phyloP scores from a whole-genome alignment of 2,797 vertebrate species.

The Cetoscarus ocellatus region DNA sequence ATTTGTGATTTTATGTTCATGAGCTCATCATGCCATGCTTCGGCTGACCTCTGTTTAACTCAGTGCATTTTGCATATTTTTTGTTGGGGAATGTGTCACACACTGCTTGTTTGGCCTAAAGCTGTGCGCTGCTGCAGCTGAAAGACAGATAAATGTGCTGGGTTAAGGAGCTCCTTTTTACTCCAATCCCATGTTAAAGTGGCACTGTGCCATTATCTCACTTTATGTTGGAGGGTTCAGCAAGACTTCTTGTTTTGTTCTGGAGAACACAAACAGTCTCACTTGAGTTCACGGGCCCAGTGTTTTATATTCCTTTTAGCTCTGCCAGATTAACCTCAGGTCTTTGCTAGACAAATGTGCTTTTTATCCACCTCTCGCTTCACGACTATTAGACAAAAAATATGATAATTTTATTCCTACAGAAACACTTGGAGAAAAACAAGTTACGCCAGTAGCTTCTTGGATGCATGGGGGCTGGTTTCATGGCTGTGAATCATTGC shows the following conservation, averaged over 20 bases:
- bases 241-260: conserved; percentile 30
- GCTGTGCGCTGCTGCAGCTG: conserved; percentile 7
- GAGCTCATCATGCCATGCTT: conserved; percentile 28
- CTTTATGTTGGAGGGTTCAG: conserved; percentile 13
- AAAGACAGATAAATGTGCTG: conserved; percentile 18
- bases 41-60: conserved; percentile 25
- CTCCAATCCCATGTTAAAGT: conserved; percentile 26
- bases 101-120: conserved; percentile 61
- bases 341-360: conserved; percentile 44
- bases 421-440: conserved; percentile 43
- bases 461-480: conserved; percentile 25
- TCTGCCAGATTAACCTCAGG: conserved; percentile 47
- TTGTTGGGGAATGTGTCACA: conserved; percentile 49
- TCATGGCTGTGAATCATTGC: conserved; percentile 26
- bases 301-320: conserved; percentile 41
- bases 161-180: conserved; percentile 17
- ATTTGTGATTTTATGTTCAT: conserved; percentile 29
- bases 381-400: conserved; percentile 45
- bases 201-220: conserved; percentile 37
- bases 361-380: conserved; percentile 50
- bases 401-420: conserved; percentile 59
- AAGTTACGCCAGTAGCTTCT: conserved; percentile 47
- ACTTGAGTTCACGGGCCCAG: conserved; percentile 32
- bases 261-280: conserved; percentile 32
- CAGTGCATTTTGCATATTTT: conserved; percentile 32